Percentiles rank a stretch among this genome's conserved stretches.
Evolutionary conservation across 2,888 invertebrate species (phyloP).

Genomic region (Diplolepis rosae): DNA sequence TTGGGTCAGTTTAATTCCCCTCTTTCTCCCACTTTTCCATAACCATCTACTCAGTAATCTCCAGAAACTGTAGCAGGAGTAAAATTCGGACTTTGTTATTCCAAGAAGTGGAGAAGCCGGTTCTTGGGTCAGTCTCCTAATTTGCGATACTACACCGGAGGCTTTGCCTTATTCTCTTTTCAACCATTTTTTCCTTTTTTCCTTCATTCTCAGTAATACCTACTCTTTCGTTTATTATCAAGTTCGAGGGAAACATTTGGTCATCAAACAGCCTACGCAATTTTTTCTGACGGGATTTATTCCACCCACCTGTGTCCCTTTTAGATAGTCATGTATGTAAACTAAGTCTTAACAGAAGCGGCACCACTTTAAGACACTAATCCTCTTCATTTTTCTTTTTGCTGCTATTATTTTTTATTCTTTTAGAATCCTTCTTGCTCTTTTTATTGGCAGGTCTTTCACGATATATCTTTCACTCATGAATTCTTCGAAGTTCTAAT

Average conservation of each 20-base stretch:
- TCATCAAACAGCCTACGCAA: constrained; percentile 19
- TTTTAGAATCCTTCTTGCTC: not conserved
- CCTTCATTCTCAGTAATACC: constrained; percentile 10
- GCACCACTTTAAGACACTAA: constrained; percentile 8
- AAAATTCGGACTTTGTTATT: constrained; percentile 3
- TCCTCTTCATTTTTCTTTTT: constrained; percentile 3
- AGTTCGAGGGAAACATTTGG: constrained; percentile 14
- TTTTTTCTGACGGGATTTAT: constrained; percentile 11
- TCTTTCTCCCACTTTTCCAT: no score
- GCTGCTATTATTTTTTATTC: not conserved
- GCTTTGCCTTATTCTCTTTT: constrained; percentile 9
- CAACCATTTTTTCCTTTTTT: not conserved
- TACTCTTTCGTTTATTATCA: constrained; percentile 20
- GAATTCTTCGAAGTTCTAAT: constrained; percentile 8
- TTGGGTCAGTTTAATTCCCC: not conserved
- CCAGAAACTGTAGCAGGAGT: constrained; percentile 17
- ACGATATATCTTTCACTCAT: constrained; percentile 1
- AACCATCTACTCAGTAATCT: constrained; percentile 21
- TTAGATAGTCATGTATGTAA: constrained; percentile 13
- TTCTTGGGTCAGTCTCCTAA: constrained; percentile 49
- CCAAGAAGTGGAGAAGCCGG: constrained; percentile 42
- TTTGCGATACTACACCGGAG: constrained; percentile 46
- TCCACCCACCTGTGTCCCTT: constrained; percentile 20
- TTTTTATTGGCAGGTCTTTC: not conserved
- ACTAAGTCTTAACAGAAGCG: constrained; percentile 7